A percentile compares a stretch with the other conserved stretches of the same genome.
These are phyloP conservation scores for Dicentrarchus labrax DNA, from an alignment of 2,113 vertebrate genomes.

Conservation along the genomic window DNA sequence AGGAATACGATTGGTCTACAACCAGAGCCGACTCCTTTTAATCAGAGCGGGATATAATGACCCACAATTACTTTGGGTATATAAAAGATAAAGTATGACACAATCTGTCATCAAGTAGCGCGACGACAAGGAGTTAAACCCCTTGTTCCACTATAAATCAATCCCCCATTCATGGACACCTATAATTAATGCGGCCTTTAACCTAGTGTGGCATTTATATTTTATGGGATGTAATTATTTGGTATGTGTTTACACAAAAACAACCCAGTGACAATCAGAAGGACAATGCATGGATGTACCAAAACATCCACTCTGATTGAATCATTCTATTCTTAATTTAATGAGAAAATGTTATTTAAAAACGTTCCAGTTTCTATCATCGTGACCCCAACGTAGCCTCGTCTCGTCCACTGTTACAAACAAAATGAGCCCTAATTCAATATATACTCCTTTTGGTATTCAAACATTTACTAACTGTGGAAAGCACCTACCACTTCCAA, in stretches of 20 bases:
- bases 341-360: neutral
- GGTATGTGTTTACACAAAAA: neutral
- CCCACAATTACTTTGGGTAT: neutral
- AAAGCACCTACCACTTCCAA: slow-evolving; percentile 7
- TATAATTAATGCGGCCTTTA: neutral
- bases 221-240: neutral
- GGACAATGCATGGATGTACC: neutral
- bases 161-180: neutral
- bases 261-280: too few relatives aligned
- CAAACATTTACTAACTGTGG: neutral
- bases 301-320: neutral
- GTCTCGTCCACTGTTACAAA: neutral
- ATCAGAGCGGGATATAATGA: neutral
- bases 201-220: neutral
- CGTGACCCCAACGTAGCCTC: neutral
- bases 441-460: neutral
- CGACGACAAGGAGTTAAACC: neutral
- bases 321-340: neutral
- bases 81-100: too few relatives aligned
- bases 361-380: neutral
- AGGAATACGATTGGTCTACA: slow-evolving; percentile 2
- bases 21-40: neutral
- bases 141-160: neutral
- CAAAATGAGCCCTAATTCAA: neutral
- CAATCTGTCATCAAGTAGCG: too few relatives aligned